phyloP scores from a whole-genome alignment of 2,888 invertebrate genomes.

The Phalera bucephala region DNA sequence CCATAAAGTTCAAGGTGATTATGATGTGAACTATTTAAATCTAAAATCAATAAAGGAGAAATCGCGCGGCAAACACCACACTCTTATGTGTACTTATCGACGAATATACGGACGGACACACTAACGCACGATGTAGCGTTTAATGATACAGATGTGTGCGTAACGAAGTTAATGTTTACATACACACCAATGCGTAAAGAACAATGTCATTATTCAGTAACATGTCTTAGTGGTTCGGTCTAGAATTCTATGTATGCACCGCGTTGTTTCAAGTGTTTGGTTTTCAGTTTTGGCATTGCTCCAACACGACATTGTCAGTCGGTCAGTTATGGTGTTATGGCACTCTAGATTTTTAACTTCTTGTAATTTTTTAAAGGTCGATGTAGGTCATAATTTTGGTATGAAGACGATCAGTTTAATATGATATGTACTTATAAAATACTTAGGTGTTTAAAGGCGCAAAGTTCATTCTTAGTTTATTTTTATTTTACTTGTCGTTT shows the following conservation, averaged over 20 bases:
- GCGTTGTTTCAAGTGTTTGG: slow-evolving; percentile 15
- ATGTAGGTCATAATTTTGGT: slow-evolving; percentile 11
- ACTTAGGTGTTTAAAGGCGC: background rate
- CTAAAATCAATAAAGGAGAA: slow-evolving; percentile 74
- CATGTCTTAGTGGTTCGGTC: slow-evolving; percentile 42
- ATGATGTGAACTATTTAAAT: slow-evolving; percentile 51
- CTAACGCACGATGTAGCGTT: slow-evolving; percentile 37
- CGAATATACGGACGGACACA: slow-evolving; percentile 51
- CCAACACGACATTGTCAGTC: slow-evolving; percentile 29
- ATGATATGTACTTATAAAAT: too few species aligned
- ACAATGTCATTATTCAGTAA: slow-evolving; percentile 71
- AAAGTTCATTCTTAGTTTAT: background rate
- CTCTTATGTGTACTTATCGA: slow-evolving; percentile 63
- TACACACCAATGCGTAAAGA: slow-evolving; percentile 61
- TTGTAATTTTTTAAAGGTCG: slow-evolving; percentile 21
- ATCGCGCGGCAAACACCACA: slow-evolving; percentile 61
- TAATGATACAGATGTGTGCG: slow-evolving; percentile 44
- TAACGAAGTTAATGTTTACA: slow-evolving; percentile 53
- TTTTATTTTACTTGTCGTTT: too few species aligned
- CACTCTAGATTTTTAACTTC: slow-evolving; percentile 15
- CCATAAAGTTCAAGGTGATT: slow-evolving; percentile 74
- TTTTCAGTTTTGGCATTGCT: slow-evolving; percentile 43
- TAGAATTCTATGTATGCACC: slow-evolving; percentile 51
- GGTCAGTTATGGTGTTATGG: slow-evolving; percentile 24
- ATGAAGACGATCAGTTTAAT: background rate